Evolutionary conservation across 2,797 vertebrate genomes (phyloP), one percentile per base, ranked within the genome.

Genomic region (Muscicapa comitata): DNA sequence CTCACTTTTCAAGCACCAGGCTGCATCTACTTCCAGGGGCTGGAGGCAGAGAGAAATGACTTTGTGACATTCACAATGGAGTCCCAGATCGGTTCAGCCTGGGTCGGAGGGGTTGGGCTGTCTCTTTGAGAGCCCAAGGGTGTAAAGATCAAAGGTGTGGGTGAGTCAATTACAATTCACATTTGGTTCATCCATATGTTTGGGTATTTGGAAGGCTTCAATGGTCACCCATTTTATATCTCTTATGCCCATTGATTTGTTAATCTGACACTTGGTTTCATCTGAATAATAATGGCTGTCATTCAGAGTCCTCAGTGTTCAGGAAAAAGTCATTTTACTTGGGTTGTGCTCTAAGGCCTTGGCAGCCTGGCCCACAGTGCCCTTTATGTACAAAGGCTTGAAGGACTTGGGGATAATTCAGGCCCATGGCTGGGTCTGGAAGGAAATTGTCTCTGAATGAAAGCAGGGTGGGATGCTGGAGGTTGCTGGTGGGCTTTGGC

Each of bases 181-280:
- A 85, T 80, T 89, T 93, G 92, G 65, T 79, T 91, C 87, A 75
- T 94, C 86, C 75, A 74, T 94, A 91, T 94, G 91, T 96, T 95
- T 94, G 76, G n/a, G 55, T 85, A 38, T 90, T 95, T 90, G 89
- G 90, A 96, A 95, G 73, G 77, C 85, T 94, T 95, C 95, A 96
- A 8, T 96, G 40, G 82, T 84, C 84, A 79, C 63, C 53, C 67
- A 68, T 95, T 94, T 95, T 73, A 86, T 97, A 96, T 94, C 85
- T 96, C 89, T 81, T 94, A 63, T 90, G 63, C 83, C 91, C 77
- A 95, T 95, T 96, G 95, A 95, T 96, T 92, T 96, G 96, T 94
- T 97, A 96, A 96, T 97, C 95, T 97, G 96, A 94, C 96, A 85
- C 95, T 95, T 55, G 61, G 74, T 96, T 94, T 86, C 86, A 89